These are phyloP conservation scores for Calcarius ornatus DNA, from an alignment of 2,113 vertebrate genomes.

Conservation along the genomic window DNA sequence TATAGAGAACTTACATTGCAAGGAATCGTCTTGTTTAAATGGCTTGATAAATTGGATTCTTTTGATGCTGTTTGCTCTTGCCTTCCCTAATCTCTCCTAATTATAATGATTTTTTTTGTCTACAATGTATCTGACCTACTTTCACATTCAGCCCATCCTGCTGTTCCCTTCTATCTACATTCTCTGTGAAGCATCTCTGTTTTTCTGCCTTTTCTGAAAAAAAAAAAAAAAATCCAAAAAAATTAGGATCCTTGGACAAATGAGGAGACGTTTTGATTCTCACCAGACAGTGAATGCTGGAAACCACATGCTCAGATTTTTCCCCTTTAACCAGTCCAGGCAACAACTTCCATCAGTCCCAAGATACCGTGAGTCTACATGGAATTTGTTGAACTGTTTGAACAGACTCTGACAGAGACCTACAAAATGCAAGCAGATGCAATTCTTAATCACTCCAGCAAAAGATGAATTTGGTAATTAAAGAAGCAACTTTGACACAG, in stretches of 20 bases:
- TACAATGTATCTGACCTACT: conserved; percentile 53
- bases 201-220: neutral
- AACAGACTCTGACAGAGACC: neutral
- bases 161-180: neutral
- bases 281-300: neutral
- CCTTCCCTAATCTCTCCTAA: conserved; percentile 49
- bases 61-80: conserved; percentile 32
- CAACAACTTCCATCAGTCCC: neutral
- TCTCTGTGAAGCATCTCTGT: neutral
- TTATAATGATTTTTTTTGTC: conserved; percentile 14
- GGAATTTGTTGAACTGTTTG: neutral
- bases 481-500: neutral
- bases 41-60: conserved; percentile 33
- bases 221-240: neutral
- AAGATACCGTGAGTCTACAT: neutral
- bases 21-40: neutral
- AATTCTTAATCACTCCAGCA: neutral
- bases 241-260: neutral
- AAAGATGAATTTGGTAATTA: neutral
- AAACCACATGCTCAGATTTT: neutral
- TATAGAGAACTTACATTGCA: neutral
- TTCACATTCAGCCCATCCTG: neutral
- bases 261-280: neutral
- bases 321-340: neutral
- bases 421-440: neutral